phyloP scores from a whole-genome alignment of 1,140 invertebrate species.

The Elymnias hypermnestra region DNA sequence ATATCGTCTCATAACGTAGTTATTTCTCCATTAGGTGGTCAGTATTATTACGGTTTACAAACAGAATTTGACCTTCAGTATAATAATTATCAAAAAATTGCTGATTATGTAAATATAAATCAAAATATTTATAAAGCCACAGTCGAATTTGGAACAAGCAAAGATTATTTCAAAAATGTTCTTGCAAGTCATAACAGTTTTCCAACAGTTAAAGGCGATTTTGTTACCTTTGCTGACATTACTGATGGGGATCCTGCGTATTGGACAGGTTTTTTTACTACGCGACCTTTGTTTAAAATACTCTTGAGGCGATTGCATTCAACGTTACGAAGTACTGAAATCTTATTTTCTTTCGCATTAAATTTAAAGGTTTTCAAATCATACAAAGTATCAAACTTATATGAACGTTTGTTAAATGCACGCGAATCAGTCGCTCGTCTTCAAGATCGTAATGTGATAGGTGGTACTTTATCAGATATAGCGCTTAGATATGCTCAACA shows the following conservation, averaged over 20 bases:
- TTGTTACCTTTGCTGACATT: constrained; percentile 93
- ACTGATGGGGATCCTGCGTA: constrained; percentile 87
- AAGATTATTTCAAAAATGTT: constrained; percentile 87
- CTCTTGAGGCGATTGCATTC: constrained; percentile 87
- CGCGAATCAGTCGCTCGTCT: constrained; percentile 77
- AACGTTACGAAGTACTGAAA: constrained; percentile 87
- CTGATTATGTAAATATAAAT: constrained; percentile 86
- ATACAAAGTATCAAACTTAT: constrained; percentile 66
- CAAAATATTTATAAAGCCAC: constrained; percentile 82
- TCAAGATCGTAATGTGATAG: constrained; percentile 48
- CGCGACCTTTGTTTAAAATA: constrained; percentile 90
- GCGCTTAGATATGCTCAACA: constrained; percentile 41
- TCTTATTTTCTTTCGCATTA: constrained; percentile 86
- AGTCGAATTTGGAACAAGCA: constrained; percentile 88
- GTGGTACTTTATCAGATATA: constrained; percentile 43
- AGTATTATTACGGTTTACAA: constrained; percentile 85
- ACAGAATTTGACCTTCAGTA: constrained; percentile 92
- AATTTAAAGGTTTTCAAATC: constrained; percentile 78
- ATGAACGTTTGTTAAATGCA: constrained; percentile 81
- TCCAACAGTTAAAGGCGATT: constrained; percentile 88
- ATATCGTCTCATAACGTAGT: constrained; percentile 89
- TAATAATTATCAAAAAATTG: constrained; percentile 86
- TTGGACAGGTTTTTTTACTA: constrained; percentile 94
- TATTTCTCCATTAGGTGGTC: constrained; percentile 87
- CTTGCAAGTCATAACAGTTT: constrained; percentile 75